A percentile compares a stretch with the other conserved stretches of the same genome.
Evolutionary conservation across 30 jellyfish, hydroid and myxozoan genomes (phyloP).

Genomic region (Turritopsis dohrnii): DNA sequence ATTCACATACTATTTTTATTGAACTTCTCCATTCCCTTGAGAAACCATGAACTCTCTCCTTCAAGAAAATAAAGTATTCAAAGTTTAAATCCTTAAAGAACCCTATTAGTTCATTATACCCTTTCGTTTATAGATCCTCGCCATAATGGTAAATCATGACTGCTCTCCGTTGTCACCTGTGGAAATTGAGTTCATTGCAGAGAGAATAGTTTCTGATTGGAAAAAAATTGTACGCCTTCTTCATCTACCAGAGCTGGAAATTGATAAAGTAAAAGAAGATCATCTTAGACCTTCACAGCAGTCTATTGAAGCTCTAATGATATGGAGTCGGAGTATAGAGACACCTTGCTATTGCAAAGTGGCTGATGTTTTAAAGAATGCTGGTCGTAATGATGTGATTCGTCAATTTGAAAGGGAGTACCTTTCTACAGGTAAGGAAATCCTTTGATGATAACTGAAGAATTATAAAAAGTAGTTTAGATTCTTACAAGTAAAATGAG

Average conservation of each 20-base stretch:
- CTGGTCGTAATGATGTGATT: neutral
- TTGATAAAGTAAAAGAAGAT: neutral
- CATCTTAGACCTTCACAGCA: neutral
- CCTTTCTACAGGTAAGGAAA: neutral
- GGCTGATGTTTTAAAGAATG: neutral
- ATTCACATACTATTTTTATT: too few relatives aligned
- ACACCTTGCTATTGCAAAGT: neutral
- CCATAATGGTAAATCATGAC: neutral
- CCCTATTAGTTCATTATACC: neutral
- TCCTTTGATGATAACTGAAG: too few relatives aligned
- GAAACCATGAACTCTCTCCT: too few relatives aligned
- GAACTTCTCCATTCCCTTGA: too few relatives aligned
- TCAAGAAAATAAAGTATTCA: too few relatives aligned
- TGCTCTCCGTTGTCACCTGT: neutral
- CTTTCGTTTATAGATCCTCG: neutral
- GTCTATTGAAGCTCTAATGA: neutral
- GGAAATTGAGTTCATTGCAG: neutral
- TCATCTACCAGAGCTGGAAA: neutral
- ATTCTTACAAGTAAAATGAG: too few relatives aligned
- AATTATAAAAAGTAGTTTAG: too few relatives aligned
- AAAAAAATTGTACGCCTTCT: neutral
- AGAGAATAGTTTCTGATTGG: neutral
- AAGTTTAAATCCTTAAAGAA: too few relatives aligned
- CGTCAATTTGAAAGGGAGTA: neutral
- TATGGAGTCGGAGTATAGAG: neutral